Evolutionary conservation across 2,797 vertebrate genomes (phyloP), one percentile per base, ranked within the genome.

Genomic region (Phataginus tricuspis): DNA sequence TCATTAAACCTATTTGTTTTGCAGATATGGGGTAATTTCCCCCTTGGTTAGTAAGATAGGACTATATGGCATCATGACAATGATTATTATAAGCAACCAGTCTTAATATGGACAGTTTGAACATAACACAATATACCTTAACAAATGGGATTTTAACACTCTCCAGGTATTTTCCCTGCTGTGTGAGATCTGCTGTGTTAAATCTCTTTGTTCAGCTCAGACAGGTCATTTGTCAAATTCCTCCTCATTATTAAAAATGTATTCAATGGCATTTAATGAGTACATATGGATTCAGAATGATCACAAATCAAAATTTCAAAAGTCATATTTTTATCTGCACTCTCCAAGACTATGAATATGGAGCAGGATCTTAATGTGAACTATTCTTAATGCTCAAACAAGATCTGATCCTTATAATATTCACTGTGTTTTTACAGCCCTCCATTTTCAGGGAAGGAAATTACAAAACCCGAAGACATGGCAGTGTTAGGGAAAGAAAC

Each of bases 231-330:
- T 97, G 90, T 98, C 97, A 98, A 95, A 97, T 93, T 97, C 87
- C 29, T 96, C 64, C 97, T 97, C 95, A 94, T 98, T 98, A 97
- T 97, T 97, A 97, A 97, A 97, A 95, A 97, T 97, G 78, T 94
- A 97, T 97, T 96, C 97, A 94, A n/a, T 97, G 96, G 95, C 90
- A 97, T 97, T 97, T 97, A 97, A 97, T 98, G 97, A 97, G 87
- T 97, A 97, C 96, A 96, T 97, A 97, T 95, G 96, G 95, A 97
- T 97, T 97, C 97, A 97, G 96, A 97, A 95, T 97, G 97, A 97
- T 97, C 96, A 91, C 97, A 97, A 96, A 97, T 97, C 96, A 97
- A 96, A 98, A 96, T 96, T 97, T 97, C 86, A 87, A 94, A 97
- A 97, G 94, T 87, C 86, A 75, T 97, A 94, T 96, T 98, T 97